Conservation (phyloP, 92 coral and sea anemone genomes). For the Nematostella vectensis region DNA sequence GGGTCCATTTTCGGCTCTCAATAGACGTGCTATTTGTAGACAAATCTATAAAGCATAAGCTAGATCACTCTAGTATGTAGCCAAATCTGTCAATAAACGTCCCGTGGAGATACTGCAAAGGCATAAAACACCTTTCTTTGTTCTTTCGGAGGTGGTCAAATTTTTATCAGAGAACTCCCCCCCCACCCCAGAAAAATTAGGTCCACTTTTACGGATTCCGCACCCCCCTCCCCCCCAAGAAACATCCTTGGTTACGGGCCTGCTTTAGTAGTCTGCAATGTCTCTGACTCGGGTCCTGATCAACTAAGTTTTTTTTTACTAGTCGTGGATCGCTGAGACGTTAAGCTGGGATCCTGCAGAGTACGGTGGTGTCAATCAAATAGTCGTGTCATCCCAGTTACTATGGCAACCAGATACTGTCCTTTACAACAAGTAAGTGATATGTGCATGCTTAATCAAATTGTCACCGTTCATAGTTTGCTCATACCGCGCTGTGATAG, state of each 20-base stretch:
- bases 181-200: too few relatives aligned
- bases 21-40: too few relatives aligned
- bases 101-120: too few relatives aligned
- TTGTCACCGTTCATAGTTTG: not conserved
- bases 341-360: slow-evolving; percentile 43
- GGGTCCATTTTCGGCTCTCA: not conserved
- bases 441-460: not conserved
- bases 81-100: too few relatives aligned
- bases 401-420: slow-evolving; percentile 76
- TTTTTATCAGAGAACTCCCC: too few relatives aligned
- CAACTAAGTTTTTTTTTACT: not conserved
- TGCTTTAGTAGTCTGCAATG: not conserved
- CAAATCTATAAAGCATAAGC: too few relatives aligned
- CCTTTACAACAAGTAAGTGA: slow-evolving; percentile 71
- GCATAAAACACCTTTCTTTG: too few relatives aligned
- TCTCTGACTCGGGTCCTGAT: not conserved
- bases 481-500: not conserved
- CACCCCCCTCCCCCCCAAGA: too few relatives aligned
- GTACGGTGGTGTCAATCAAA: slow-evolving; percentile 37
- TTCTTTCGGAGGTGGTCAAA: too few relatives aligned
- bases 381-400: slow-evolving; percentile 28
- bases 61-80: too few relatives aligned
- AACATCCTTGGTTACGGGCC: too few relatives aligned
- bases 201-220: too few relatives aligned
- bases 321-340: slow-evolving; percentile 51